Conservation (phyloP, 2,888 invertebrate genomes). For the Amorpha juglandis region DNA sequence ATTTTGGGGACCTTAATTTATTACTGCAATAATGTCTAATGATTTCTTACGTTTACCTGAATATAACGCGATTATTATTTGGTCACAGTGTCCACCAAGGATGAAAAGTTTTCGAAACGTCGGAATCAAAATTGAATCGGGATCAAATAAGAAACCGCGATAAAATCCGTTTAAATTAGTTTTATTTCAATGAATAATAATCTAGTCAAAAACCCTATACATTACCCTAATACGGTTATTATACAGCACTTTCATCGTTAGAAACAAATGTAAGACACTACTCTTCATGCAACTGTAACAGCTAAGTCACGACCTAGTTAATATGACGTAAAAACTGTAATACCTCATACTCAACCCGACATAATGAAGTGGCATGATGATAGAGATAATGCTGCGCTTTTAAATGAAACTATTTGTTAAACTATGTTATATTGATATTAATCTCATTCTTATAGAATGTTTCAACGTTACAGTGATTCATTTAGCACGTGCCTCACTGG, state of each 20-base stretch:
- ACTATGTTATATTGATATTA: not conserved
- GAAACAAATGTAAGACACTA: not conserved
- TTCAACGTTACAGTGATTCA: not conserved
- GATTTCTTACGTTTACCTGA: too few species aligned
- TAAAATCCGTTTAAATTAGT: too few species aligned
- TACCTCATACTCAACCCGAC: not conserved
- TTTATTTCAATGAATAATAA: too few species aligned
- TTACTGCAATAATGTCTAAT: too few species aligned
- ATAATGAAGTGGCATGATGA: not conserved
- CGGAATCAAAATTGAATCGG: too few species aligned
- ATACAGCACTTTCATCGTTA: not conserved
- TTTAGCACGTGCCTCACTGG: not conserved
- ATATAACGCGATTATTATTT: too few species aligned
- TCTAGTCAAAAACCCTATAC: too few species aligned
- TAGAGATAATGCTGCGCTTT: not conserved
- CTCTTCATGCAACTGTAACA: not conserved
- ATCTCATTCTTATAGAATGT: not conserved
- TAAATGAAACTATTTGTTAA: not conserved
- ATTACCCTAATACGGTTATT: not conserved
- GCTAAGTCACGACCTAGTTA: conserved; percentile 8
- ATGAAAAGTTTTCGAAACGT: too few species aligned
- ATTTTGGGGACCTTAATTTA: too few species aligned
- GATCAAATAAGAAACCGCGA: too few species aligned
- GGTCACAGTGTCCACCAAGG: too few species aligned
- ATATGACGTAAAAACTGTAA: conserved; percentile 15